Evolutionary conservation across 2,888 invertebrate genomes (phyloP).

Genomic region (Xylophagus ater): DNA sequence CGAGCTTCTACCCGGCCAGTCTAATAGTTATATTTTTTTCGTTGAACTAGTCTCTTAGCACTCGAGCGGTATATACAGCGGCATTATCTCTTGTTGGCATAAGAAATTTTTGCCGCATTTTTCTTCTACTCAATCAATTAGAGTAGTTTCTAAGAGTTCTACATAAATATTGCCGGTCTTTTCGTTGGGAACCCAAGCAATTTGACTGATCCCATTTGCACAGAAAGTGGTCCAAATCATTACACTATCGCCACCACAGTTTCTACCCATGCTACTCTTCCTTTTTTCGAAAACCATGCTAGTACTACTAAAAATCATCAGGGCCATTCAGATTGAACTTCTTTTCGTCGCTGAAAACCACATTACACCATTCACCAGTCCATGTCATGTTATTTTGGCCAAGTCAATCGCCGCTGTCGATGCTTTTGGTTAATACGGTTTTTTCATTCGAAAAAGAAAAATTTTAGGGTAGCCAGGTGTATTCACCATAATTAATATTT

Average conservation of each 20-base stretch:
- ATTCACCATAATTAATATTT: too few species aligned
- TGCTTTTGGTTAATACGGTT: too few species aligned
- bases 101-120: neutral
- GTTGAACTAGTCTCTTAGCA: neutral
- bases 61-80: neutral
- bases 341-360: too few species aligned
- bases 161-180: neutral
- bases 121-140: neutral
- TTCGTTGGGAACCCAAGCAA: neutral
- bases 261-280: too few species aligned
- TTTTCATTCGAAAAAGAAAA: too few species aligned
- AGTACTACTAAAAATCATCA: constrained; percentile 1
- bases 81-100: constrained; percentile 1
- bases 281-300: too few species aligned
- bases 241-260: constrained; percentile 1
- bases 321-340: too few species aligned
- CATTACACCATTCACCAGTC: too few species aligned
- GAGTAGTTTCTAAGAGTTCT: constrained; percentile 1
- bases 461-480: too few species aligned
- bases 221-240: constrained; percentile 3
- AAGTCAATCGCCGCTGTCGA: too few species aligned
- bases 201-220: neutral
- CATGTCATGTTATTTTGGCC: too few species aligned
- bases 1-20: neutral
- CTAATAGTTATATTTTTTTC: neutral